phyloP scores from a whole-genome alignment of 53 echinoderm and acorn worm species.

The Mesocentrotus franciscanus region DNA sequence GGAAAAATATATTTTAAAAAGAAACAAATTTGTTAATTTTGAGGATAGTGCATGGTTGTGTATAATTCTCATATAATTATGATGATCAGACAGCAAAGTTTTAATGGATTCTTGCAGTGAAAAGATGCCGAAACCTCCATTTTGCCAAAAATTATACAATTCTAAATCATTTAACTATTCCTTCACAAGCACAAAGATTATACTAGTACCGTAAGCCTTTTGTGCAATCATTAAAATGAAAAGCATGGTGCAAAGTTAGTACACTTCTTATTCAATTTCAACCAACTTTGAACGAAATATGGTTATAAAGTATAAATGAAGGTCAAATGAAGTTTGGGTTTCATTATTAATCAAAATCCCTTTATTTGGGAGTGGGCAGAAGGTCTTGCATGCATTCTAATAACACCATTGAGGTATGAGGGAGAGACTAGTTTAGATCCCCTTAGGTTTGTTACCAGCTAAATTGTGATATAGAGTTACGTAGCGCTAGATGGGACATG shows the following conservation, averaged over 20 bases:
- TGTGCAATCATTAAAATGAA: neutral
- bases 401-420: neutral
- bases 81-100: too few species aligned
- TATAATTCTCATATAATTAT: too few species aligned
- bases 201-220: too few species aligned
- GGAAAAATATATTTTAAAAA: too few species aligned
- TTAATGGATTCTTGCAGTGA: too few species aligned
- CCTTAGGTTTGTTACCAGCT: constrained; percentile 13
- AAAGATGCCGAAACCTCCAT: too few species aligned
- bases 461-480: constrained; percentile 26
- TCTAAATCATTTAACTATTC: too few species aligned
- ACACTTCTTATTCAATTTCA: neutral
- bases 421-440: neutral
- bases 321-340: neutral
- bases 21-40: too few species aligned
- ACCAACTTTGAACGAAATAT: neutral
- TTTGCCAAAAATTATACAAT: too few species aligned
- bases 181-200: too few species aligned
- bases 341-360: neutral
- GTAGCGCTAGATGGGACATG: constrained; percentile 4
- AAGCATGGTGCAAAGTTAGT: neutral
- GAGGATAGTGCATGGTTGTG: too few species aligned
- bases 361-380: neutral
- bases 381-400: neutral
- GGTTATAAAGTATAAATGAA: neutral